These are phyloP conservation scores for Horisme vitalbata DNA, from an alignment of 2,888 invertebrate genomes.

Conservation along the genomic window DNA sequence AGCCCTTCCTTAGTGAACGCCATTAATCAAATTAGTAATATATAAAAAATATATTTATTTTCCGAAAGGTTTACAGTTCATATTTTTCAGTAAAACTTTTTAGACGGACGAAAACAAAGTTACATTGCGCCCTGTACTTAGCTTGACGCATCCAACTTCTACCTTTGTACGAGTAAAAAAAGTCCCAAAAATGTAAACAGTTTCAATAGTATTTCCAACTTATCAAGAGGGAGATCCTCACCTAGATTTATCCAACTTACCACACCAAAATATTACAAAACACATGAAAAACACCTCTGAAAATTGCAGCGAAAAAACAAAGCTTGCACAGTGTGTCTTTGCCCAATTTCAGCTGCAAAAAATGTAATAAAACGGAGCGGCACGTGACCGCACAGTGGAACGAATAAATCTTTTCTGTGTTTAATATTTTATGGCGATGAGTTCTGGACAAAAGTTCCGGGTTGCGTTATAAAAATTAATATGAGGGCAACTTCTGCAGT, in stretches of 20 bases:
- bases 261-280: not conserved
- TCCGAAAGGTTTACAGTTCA: too few relatives aligned
- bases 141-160: too few relatives aligned
- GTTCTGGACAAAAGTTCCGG: conserved; percentile 48
- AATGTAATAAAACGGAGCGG: conserved; percentile 72
- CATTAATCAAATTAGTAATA: too few relatives aligned
- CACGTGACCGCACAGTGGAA: conserved; percentile 58
- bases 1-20: too few relatives aligned
- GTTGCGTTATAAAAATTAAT: conserved; percentile 71
- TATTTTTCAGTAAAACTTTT: too few relatives aligned
- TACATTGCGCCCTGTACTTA: too few relatives aligned
- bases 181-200: too few relatives aligned
- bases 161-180: too few relatives aligned
- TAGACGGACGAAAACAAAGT: too few relatives aligned
- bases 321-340: conserved; percentile 37
- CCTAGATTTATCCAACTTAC: not conserved
- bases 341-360: conserved; percentile 48
- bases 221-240: too few relatives aligned
- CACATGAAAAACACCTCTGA: conserved; percentile 1
- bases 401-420: conserved; percentile 61
- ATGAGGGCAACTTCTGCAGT: conserved; percentile 41
- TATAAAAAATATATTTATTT: too few relatives aligned
- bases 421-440: conserved; percentile 73
- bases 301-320: conserved; percentile 33
- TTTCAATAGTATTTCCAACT: too few relatives aligned